Base-by-base conservation (phyloP, 2,797 vertebrate genomes). In the Cetoscarus ocellatus region DNA sequence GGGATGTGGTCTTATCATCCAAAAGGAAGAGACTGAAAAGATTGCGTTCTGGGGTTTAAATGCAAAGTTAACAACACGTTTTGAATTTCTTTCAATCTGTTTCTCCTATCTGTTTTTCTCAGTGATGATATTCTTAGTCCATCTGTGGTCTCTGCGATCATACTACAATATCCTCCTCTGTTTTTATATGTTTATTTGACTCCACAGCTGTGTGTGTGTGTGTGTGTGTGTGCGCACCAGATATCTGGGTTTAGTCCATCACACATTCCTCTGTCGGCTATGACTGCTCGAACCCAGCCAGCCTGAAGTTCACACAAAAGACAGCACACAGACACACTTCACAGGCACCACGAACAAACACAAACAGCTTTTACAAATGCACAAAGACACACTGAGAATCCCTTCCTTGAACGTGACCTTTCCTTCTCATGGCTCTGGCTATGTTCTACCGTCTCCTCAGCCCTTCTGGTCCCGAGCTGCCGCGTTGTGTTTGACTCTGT, bases 181-280 rank as follows among this genome's bases (percentile, higher is more conserved):
- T 64, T 50, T 64, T 50, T 63, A 69, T 68, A 43, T 52, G 38
- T 58, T 38, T 69, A 27, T 63, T 36, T 75, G 70, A 51, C 47
- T 83, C 57, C 64, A 66, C 80, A 82, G 74, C 70, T 70, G 74
- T 44, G 42, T 79, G 73, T 84, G 73, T 74, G 70, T 74, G 70
- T 49, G 18, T 61, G 59, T 81, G 59, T 83, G 75, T 87, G 61
- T 86, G 77, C 53, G 70, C 53, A 77, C 75, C 73, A 90, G 80
- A 90, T 86, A 89, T 91, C 76, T 88, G 82, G 87, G 80, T 77
- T 90, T 83, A 87, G 80, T 88, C 85, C 82, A 80, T 84, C 75
- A 73, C 63, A 62, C 88, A 89, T 91, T 86, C 79, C 75, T 83
- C 83, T 77, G 80, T 91, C 84, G 84, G 80, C 88, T 88, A 75